Evolutionary conservation across 2,113 vertebrate genomes (phyloP).

Genomic region (Thryonomys swinderianus): DNA sequence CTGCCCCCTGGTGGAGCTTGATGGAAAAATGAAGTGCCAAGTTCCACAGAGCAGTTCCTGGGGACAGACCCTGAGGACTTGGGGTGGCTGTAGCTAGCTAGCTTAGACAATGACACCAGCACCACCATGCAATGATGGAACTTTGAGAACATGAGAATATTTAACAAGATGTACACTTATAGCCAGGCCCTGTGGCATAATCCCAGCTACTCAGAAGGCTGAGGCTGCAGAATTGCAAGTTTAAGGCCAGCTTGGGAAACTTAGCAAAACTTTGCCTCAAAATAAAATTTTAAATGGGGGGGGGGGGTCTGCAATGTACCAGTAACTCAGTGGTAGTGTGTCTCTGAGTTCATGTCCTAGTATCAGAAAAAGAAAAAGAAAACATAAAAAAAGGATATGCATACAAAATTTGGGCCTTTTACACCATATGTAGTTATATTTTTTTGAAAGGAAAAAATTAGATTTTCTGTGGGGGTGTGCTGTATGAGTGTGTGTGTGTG

Average conservation of each 20-base stretch:
- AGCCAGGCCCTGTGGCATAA: not conserved
- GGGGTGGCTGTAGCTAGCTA: no score
- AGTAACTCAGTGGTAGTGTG: not conserved
- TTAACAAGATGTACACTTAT: not conserved
- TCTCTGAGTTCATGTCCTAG: not conserved
- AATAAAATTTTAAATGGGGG: not conserved
- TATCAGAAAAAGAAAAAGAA: not conserved
- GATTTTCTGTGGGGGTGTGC: not conserved
- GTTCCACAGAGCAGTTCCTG: not conserved
- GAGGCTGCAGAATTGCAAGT: not conserved
- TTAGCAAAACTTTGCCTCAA: not conserved
- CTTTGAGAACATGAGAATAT: not conserved
- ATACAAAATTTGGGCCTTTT: not conserved
- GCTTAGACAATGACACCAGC: not conserved
- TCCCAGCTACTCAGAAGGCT: not conserved
- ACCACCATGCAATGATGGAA: not conserved
- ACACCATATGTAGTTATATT: not conserved
- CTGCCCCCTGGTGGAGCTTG: slow-evolving; percentile 62
- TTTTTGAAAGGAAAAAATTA: not conserved
- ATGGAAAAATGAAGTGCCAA: not conserved
- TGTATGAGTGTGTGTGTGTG: not conserved
- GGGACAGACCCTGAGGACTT: not conserved
- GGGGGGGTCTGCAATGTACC: not conserved
- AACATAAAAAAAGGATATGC: no score
- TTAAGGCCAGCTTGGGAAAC: not conserved